Conservation (phyloP, 1,140 invertebrate species). For the Dermatophagoides farinae region DNA sequence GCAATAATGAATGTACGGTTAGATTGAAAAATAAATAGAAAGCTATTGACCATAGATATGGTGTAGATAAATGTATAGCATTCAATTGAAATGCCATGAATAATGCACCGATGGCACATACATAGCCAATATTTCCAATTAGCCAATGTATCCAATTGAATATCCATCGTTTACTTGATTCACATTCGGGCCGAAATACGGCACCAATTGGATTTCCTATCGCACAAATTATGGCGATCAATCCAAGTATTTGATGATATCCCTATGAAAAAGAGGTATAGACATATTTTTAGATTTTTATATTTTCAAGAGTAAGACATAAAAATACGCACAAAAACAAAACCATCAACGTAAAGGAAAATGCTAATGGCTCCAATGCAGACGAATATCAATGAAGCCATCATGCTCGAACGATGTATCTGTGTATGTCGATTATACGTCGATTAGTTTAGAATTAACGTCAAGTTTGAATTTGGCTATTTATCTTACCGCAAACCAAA, state of each 20-base stretch:
- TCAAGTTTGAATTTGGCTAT: slow-evolving; percentile 3
- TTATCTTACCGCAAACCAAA: slow-evolving; percentile 49
- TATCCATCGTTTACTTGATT: slow-evolving; percentile 48
- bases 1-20: background rate
- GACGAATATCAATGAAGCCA: slow-evolving; percentile 54
- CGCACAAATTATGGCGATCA: slow-evolving; percentile 42
- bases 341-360: slow-evolving; percentile 57
- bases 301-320: background rate
- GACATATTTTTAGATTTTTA: background rate
- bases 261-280: slow-evolving; percentile 1
- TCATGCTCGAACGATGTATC: slow-evolving; percentile 67
- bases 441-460: background rate
- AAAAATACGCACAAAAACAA: slow-evolving; percentile 30
- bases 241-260: slow-evolving; percentile 27
- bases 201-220: slow-evolving; percentile 58
- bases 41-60: slow-evolving; percentile 65
- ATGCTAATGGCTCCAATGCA: slow-evolving; percentile 56
- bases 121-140: slow-evolving; percentile 69
- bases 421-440: slow-evolving; percentile 24
- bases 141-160: slow-evolving; percentile 93
- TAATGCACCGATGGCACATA: slow-evolving; percentile 60
- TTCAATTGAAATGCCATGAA: slow-evolving; percentile 65
- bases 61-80: slow-evolving; percentile 63
- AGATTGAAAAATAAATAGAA: slow-evolving; percentile 10
- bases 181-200: slow-evolving; percentile 61